phyloP scores from a whole-genome alignment of 2,797 vertebrate species.

The Clarias pachynema region DNA sequence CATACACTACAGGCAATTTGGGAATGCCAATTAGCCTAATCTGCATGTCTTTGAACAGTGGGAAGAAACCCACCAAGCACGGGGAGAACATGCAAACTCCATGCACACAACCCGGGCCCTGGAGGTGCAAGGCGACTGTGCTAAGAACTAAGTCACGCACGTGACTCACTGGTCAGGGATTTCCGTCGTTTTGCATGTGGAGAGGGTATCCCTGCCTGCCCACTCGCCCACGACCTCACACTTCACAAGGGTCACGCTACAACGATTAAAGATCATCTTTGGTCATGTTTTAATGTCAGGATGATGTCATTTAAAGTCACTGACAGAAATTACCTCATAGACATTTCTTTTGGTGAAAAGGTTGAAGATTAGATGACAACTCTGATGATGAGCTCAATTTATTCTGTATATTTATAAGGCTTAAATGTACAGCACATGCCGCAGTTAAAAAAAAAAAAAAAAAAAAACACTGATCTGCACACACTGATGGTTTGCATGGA shows the following conservation, averaged over 20 bases:
- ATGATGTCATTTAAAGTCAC: slow-evolving; percentile 10
- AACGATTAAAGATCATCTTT: not conserved
- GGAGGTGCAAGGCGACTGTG: too few species aligned
- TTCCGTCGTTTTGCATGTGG: slow-evolving; percentile 73
- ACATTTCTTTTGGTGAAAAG: too few species aligned
- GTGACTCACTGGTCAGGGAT: slow-evolving; percentile 79
- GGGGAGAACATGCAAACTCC: too few species aligned
- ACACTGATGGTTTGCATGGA: too few species aligned
- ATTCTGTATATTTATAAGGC: not conserved
- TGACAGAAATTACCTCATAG: too few species aligned
- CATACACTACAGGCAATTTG: too few species aligned
- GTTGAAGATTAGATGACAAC: not conserved
- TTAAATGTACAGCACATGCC: not conserved
- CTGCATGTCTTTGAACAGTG: too few species aligned
- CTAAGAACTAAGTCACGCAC: slow-evolving; percentile 50
- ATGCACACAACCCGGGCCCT: too few species aligned
- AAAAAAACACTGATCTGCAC: too few species aligned
- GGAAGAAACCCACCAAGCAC: too few species aligned
- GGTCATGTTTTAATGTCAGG: slow-evolving; percentile 19
- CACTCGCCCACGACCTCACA: not conserved
- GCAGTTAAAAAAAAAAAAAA: not conserved
- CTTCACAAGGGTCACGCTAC: not conserved
- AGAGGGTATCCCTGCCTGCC: slow-evolving; percentile 53
- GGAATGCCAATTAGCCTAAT: too few species aligned
- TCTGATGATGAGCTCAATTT: not conserved